These are phyloP conservation scores for Gavialis gangeticus DNA, from an alignment of 2,113 vertebrate genomes.

Conservation along the genomic window DNA sequence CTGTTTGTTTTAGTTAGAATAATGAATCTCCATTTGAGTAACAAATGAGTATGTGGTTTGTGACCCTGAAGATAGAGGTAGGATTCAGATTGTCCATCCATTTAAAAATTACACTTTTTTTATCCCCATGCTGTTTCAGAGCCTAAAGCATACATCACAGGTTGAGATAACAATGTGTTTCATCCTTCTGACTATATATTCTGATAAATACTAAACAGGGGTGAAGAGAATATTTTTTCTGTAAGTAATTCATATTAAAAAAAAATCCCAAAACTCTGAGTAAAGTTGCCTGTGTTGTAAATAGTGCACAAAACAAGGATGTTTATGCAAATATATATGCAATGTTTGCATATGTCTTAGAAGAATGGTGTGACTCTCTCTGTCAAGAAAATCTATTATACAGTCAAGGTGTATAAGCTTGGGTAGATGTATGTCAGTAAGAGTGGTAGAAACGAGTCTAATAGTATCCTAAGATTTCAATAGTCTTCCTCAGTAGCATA, in stretches of 20 bases:
- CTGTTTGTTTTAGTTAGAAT: constrained; percentile 49
- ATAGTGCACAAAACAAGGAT: background rate
- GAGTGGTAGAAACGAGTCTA: background rate
- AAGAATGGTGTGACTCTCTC: background rate
- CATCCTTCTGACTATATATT: background rate
- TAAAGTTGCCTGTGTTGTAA: background rate
- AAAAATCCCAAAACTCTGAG: background rate
- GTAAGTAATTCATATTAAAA: background rate
- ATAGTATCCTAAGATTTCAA: too few relatives aligned
- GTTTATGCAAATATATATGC: background rate
- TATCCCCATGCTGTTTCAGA: constrained; percentile 33
- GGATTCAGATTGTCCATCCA: background rate
- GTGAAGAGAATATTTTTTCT: background rate
- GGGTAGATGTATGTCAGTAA: background rate
- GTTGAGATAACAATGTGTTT: constrained; percentile 42
- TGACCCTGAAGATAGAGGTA: constrained; percentile 39
- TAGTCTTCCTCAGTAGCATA: too few relatives aligned
- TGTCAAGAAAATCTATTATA: background rate
- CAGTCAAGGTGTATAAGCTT: background rate
- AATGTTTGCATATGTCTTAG: background rate
- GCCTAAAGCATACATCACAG: constrained; percentile 11
- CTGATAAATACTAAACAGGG: constrained; percentile 38
- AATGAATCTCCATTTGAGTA: constrained; percentile 53
- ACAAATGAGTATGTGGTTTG: constrained; percentile 38
- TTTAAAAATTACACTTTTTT: constrained; percentile 33